Evolutionary conservation across 2,113 vertebrate species (phyloP).

Genomic region (Etia nguti): DNA sequence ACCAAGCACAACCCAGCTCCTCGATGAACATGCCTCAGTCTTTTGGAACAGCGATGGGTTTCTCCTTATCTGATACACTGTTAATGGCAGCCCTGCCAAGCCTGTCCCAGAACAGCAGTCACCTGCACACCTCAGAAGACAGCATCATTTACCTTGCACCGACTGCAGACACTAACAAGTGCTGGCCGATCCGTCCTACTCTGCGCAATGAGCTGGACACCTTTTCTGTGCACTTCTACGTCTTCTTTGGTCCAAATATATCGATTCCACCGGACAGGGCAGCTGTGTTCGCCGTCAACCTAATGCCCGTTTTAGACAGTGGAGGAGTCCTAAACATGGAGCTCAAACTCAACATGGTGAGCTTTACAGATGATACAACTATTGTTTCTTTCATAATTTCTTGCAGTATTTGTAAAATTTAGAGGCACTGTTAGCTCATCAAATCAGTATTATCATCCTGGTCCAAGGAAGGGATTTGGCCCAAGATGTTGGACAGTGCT

Average conservation of each 20-base stretch:
- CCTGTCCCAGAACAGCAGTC: constrained; percentile 54
- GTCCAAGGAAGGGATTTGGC: background rate
- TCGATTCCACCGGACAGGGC: constrained; percentile 85
- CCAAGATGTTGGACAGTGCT: background rate
- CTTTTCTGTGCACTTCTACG: constrained; percentile 98
- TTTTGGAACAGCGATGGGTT: constrained; percentile 80
- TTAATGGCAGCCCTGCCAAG: constrained; percentile 60
- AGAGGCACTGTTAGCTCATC: background rate
- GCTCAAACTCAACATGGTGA: constrained; percentile 90
- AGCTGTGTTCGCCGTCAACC: constrained; percentile 88
- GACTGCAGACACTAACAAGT: constrained; percentile 68
- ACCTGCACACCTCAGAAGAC: constrained; percentile 49
- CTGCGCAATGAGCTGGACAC: constrained; percentile 96
- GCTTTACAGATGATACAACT: background rate
- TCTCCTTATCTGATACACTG: constrained; percentile 75
- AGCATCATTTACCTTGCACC: constrained; percentile 60
- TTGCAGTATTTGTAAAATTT: background rate
- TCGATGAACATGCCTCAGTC: constrained; percentile 97
- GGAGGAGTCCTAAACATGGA: constrained; percentile 95
- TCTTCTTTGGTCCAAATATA: constrained; percentile 96
- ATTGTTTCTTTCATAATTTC: background rate
- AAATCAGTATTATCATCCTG: background rate
- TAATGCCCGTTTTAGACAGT: constrained; percentile 93
- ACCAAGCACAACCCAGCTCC: constrained; percentile 69
- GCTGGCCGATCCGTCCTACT: constrained; percentile 92